Conservation (phyloP, 2,113 vertebrate genomes). For the Mobula birostris region DNA sequence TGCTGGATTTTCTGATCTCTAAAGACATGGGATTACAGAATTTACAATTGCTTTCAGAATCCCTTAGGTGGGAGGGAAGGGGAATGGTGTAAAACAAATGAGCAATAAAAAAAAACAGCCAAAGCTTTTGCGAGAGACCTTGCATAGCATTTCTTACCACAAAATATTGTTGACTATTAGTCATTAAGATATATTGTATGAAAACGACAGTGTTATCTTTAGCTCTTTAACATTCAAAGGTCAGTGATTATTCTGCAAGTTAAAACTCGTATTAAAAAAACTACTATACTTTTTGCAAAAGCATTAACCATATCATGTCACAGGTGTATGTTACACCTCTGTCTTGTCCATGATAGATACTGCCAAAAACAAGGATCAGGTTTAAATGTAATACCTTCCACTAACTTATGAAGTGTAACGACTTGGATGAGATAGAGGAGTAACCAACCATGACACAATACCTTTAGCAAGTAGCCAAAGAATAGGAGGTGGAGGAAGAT, state of each 20-base stretch:
- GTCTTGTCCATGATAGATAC: not conserved
- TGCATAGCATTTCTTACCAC: not conserved
- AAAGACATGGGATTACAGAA: not conserved
- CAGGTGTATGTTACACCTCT: no score
- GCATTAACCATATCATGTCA: no score
- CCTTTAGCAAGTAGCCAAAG: not conserved
- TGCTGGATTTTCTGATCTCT: not conserved
- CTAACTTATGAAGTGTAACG: not conserved
- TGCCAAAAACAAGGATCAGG: not conserved
- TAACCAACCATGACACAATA: not conserved
- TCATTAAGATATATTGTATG: no score
- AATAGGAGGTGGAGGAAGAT: not conserved
- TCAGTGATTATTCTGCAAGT: no score
- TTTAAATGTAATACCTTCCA: not conserved
- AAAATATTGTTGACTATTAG: not conserved
- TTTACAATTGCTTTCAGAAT: not conserved
- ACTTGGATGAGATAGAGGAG: not conserved
- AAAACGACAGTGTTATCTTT: no score
- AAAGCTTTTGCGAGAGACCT: not conserved
- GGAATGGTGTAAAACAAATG: not conserved
- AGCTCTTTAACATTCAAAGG: no score
- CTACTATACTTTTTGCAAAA: no score
- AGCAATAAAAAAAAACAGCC: not conserved
- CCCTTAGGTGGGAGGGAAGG: not conserved
- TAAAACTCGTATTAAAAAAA: no score